phyloP scores from a whole-genome alignment of 2,888 invertebrate species.

The Gastrophysa polygoni region DNA sequence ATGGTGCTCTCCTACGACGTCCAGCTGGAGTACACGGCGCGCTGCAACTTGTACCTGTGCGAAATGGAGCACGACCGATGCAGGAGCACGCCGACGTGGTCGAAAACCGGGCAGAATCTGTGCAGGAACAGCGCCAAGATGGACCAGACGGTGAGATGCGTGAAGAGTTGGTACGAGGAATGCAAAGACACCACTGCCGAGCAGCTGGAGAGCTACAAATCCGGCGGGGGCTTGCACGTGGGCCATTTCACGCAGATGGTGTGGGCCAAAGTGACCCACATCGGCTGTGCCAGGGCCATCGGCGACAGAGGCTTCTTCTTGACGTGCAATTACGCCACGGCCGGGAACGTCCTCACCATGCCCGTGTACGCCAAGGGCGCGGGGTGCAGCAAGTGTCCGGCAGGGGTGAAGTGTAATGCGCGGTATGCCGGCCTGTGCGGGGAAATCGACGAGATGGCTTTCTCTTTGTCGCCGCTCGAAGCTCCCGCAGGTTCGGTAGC shows the following conservation, averaged over 20 bases:
- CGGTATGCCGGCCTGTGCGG: conserved; percentile 25
- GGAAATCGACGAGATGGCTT: conserved; percentile 16
- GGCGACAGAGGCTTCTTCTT: background rate
- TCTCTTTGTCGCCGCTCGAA: background rate
- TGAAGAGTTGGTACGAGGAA: conserved; percentile 28
- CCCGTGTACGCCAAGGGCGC: conserved; percentile 19
- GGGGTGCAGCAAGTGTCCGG: conserved; percentile 51
- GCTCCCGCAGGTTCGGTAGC: background rate
- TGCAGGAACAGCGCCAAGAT: background rate
- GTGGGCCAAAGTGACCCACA: conserved; percentile 33
- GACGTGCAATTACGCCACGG: conserved; percentile 27
- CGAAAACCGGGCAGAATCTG: conserved; percentile 29
- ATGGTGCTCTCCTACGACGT: conserved; percentile 32
- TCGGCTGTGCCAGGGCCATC: conserved; percentile 29
- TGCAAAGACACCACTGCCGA: conserved; percentile 16
- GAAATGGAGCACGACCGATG: conserved; percentile 33
- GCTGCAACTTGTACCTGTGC: conserved; percentile 37
- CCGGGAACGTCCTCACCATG: too few species aligned
- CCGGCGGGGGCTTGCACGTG: background rate
- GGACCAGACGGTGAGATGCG: background rate
- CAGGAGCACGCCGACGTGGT: conserved; percentile 24
- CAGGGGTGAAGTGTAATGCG: conserved; percentile 4
- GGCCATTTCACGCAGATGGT: conserved; percentile 35
- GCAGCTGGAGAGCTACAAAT: background rate
- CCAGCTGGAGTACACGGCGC: conserved; percentile 36